Evolutionary conservation across 2,113 vertebrate species (phyloP).

Genomic region (Lamprologus ornatipinnis): DNA sequence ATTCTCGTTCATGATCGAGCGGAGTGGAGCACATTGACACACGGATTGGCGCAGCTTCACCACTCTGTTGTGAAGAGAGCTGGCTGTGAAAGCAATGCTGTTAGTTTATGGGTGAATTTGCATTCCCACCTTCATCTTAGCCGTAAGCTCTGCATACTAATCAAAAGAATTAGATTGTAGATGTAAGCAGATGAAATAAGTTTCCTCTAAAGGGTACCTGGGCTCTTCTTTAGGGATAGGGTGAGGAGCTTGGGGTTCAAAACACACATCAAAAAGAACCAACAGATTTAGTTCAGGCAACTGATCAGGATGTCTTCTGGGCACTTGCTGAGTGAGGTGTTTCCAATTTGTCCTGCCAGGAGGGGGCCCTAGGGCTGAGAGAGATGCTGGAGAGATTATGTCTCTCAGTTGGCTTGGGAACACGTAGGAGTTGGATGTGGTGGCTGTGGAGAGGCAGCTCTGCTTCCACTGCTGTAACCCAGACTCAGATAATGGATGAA

Average conservation of each 20-base stretch:
- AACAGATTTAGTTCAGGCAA: neutral
- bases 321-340: neutral
- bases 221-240: neutral
- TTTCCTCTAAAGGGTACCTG: neutral
- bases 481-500: neutral
- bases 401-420: neutral
- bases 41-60: neutral
- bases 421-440: neutral
- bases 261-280: neutral
- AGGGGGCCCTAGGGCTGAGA: neutral
- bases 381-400: neutral
- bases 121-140: neutral
- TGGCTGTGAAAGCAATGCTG: neutral
- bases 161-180: neutral
- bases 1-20: neutral
- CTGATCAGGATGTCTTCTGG: neutral
- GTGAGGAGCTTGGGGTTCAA: neutral
- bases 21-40: neutral
- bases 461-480: neutral
- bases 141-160: neutral
- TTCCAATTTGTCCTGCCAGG: neutral
- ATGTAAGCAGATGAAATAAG: neutral
- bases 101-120: neutral
- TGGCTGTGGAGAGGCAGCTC: neutral
- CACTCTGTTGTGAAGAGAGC: neutral